These are phyloP conservation scores for Peromyscus maniculatus DNA, from an alignment of 2,113 vertebrate genomes.

Conservation along the genomic window DNA sequence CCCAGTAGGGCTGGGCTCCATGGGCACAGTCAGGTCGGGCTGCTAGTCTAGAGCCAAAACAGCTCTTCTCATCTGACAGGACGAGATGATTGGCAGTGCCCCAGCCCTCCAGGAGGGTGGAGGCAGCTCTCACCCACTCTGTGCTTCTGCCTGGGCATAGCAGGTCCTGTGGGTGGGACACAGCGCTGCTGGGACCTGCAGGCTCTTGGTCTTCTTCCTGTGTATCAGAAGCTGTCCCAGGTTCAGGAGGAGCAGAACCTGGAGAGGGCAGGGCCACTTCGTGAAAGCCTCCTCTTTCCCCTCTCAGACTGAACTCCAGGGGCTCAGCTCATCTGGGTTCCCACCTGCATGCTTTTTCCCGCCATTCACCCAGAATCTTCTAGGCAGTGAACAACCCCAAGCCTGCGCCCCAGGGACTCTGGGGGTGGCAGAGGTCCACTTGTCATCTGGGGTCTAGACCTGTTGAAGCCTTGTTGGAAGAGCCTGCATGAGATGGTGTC, in stretches of 20 bases:
- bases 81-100: neutral
- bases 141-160: neutral
- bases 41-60: neutral
- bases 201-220: neutral
- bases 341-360: rapidly evolving
- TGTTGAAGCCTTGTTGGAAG: neutral
- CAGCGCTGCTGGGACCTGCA: neutral
- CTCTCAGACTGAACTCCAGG: neutral
- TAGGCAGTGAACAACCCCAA: neutral
- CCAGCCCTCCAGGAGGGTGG: neutral
- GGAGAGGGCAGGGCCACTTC: too few species aligned
- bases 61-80: neutral
- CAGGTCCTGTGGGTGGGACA: neutral
- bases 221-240: neutral
- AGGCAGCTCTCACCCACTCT: neutral
- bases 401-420: rapidly evolving
- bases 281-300: neutral
- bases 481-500: neutral
- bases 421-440: neutral
- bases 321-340: too few species aligned
- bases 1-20: rapidly evolving
- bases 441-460: too few species aligned
- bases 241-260: neutral
- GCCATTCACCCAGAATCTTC: rapidly evolving
- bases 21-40: neutral